phyloP scores from a whole-genome alignment of 2,113 vertebrate genomes.

The Struthio camelus region DNA sequence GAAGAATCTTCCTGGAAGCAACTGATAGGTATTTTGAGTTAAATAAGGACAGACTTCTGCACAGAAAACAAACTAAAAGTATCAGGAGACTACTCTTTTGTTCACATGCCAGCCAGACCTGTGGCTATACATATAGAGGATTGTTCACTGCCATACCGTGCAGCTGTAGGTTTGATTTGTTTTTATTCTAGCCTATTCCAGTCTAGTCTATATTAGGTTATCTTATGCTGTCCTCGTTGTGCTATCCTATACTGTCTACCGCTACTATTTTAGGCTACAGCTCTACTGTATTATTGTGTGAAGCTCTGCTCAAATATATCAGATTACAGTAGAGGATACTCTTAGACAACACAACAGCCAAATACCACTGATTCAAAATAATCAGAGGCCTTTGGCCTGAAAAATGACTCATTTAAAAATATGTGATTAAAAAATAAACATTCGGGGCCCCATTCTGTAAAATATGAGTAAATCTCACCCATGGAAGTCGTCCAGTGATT shows the following conservation, averaged over 20 bases:
- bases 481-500: background rate
- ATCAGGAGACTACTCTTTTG: background rate
- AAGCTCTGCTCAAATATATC: background rate
- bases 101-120: background rate
- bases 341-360: background rate
- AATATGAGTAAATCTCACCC: background rate
- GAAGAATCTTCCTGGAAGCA: constrained; percentile 55
- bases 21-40: constrained; percentile 40
- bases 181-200: background rate
- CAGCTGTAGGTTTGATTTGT: background rate
- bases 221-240: background rate
- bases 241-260: background rate
- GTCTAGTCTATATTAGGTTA: background rate
- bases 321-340: background rate
- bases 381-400: background rate
- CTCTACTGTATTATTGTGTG: background rate
- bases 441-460: background rate
- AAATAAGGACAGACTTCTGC: constrained; percentile 47
- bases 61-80: background rate
- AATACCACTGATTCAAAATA: background rate
- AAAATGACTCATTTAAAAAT: background rate
- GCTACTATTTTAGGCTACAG: background rate
- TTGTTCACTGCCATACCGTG: background rate
- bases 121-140: background rate
- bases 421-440: background rate